Percentiles rank a stretch among this genome's conserved stretches.
These are phyloP conservation scores for Gambelia wislizenii DNA, from an alignment of 2,797 vertebrate species.

Conservation along the genomic window DNA sequence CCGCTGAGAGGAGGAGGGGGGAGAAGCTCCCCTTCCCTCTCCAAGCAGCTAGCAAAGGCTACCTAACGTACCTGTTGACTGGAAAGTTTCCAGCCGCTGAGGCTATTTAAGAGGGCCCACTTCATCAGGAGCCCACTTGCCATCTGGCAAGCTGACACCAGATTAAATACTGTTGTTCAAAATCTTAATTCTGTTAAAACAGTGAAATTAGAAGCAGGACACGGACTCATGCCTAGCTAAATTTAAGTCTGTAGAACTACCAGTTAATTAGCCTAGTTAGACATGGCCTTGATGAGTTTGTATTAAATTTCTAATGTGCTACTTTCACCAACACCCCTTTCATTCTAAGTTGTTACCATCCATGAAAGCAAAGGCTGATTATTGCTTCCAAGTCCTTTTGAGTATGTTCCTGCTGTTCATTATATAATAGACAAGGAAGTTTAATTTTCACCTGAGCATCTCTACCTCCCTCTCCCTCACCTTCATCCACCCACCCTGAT, in stretches of 20 bases:
- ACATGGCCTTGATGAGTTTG: conserved; percentile 71
- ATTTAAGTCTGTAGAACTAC: conserved; percentile 65
- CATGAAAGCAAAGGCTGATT: conserved; percentile 51
- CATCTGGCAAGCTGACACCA: no score
- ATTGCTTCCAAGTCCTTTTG: conserved; percentile 42
- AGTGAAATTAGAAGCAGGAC: conserved; percentile 63
- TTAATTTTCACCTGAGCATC: neutral
- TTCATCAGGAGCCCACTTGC: no score
- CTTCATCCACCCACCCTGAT: neutral
- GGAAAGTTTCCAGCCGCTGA: no score
- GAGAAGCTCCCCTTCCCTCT: no score
- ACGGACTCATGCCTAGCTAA: conserved; percentile 65
- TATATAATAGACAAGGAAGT: neutral
- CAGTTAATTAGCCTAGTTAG: conserved; percentile 66
- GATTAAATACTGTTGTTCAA: conserved; percentile 61
- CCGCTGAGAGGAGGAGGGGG: no score
- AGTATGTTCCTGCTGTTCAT: neutral
- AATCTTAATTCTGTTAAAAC: conserved; percentile 73
- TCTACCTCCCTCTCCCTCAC: neutral
- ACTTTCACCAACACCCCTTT: conserved; percentile 54
- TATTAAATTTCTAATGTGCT: conserved; percentile 73
- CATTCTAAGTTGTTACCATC: conserved; percentile 38
- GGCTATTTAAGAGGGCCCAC: no score
- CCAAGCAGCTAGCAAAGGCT: no score
- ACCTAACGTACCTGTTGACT: no score